phyloP scores from a whole-genome alignment of 2,113 vertebrate genomes.

The Myanophis thanlyinensis region DNA sequence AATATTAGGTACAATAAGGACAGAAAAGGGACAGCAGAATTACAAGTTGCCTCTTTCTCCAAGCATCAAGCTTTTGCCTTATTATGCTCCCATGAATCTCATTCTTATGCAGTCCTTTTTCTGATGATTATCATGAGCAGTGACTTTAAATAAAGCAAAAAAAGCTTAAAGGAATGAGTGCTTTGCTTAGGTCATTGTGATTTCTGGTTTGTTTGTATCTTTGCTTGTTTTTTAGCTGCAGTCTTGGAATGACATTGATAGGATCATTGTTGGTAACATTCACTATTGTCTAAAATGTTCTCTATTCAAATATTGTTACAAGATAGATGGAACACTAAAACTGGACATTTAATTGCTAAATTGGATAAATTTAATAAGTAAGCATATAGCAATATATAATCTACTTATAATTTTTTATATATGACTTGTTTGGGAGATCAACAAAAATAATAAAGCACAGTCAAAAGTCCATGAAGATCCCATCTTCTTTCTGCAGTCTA shows the following conservation, averaged over 20 bases:
- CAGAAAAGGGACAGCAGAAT: neutral
- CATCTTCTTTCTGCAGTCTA: conserved; percentile 33
- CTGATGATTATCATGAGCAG: neutral
- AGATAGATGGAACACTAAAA: neutral
- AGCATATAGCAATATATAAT: conserved; percentile 16
- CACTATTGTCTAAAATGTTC: neutral
- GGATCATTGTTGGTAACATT: neutral
- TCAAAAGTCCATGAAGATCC: conserved; percentile 24
- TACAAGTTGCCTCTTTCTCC: neutral
- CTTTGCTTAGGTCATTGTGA: neutral
- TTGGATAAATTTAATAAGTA: neutral
- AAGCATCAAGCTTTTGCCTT: neutral
- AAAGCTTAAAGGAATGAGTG: neutral
- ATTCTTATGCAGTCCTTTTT: neutral
- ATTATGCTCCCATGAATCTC: neutral
- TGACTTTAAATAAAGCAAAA: neutral
- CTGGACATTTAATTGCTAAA: neutral
- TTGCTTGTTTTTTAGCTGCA: neutral
- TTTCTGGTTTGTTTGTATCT: neutral
- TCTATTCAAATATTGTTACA: neutral
- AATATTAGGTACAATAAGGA: neutral
- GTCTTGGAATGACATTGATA: neutral
- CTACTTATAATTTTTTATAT: conserved; percentile 17
- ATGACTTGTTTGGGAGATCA: conserved; percentile 21
- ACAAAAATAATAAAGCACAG: conserved; percentile 19